Evolutionary conservation across 2,888 invertebrate genomes (phyloP), one percentile per base, ranked within the genome.

Genomic region (Drosophila dives): DNA sequence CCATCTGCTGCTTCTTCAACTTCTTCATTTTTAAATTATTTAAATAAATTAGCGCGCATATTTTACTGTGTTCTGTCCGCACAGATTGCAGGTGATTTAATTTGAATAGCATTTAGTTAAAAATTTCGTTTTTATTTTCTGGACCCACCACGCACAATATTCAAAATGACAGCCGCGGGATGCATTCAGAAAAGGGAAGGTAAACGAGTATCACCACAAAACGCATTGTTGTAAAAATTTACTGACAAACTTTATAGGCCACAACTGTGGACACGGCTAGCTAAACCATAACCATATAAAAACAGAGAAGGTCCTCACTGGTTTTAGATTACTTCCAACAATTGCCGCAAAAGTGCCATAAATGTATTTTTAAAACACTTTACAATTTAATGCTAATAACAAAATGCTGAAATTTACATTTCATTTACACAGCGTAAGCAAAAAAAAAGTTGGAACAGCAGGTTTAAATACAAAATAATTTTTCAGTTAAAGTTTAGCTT

Each of bases 21-120:
- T 65, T 69, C 60, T 45, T 50, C 40, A 54, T 71, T 79, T 81
- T 76, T 77, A 83, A 86, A 86, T 86, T 87, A 87, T 89, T 87
- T 89, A 89, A 89, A 89, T 89, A 87, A 87, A 89, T 87, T 89
- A 83, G 75, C 64, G 42, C 71, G 55, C 80, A 83, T 78, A 80
- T 75, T 65, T 68, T 45, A n/a, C 20, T 38, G 1, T 38, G 11
- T 38, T 56, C 51, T 54, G 62, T 60, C 58, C 72, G 55, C 50
- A 68, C 74, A 87, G 89, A 86, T 87, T 85, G 85, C 72, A 66
- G 72, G 89, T 83, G 77, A 87, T 89, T 89, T 83, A 75, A 75
- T 77, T 83, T 85, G 87, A 86, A 75, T 85, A 81, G 65, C 81
- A 70, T 86, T 89, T 81, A 74, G 73, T 58, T 61, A 65, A 58